Conservation (phyloP, 2,797 vertebrate species). For the Taenioides sp. region DNA sequence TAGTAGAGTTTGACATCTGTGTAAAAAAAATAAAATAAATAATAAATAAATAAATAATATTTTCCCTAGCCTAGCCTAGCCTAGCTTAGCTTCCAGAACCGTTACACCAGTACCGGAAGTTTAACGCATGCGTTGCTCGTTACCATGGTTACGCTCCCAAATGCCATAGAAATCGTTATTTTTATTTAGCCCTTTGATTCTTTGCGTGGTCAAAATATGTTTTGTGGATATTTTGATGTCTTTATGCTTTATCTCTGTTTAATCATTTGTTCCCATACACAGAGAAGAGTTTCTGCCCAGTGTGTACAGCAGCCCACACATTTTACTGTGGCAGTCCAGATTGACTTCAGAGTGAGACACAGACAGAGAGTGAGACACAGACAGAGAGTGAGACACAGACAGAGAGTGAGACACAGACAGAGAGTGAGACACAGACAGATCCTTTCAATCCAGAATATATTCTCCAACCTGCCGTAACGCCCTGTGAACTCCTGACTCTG, state of each 20-base stretch:
- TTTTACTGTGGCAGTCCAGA: slow-evolving; percentile 85
- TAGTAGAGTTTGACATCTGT: neutral
- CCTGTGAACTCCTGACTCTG: slow-evolving; percentile 88
- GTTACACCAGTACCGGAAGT: neutral
- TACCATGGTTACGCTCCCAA: slow-evolving; percentile 6
- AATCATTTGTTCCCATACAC: neutral
- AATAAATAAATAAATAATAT: no score
- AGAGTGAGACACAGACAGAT: slow-evolving; percentile 92
- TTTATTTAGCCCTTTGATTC: slow-evolving; percentile 46
- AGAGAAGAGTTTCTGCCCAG: slow-evolving; percentile 60
- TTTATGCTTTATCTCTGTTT: slow-evolving; percentile 5
- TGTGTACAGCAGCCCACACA: slow-evolving; percentile 43
- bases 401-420: slow-evolving; percentile 53
- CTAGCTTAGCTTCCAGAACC: no score
- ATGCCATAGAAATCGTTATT: neutral
- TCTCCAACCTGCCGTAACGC: slow-evolving; percentile 74
- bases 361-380: no score
- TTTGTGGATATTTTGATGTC: neutral
- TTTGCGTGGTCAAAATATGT: slow-evolving; percentile 80
- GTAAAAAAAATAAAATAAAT: neutral
- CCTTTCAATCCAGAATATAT: slow-evolving; percentile 87
- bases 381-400: no score
- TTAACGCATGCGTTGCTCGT: neutral
- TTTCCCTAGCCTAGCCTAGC: neutral
- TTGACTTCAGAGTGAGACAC: slow-evolving; percentile 80